Evolutionary conservation across 2,797 vertebrate genomes (phyloP).

Genomic region (Eulemur albifrons): DNA sequence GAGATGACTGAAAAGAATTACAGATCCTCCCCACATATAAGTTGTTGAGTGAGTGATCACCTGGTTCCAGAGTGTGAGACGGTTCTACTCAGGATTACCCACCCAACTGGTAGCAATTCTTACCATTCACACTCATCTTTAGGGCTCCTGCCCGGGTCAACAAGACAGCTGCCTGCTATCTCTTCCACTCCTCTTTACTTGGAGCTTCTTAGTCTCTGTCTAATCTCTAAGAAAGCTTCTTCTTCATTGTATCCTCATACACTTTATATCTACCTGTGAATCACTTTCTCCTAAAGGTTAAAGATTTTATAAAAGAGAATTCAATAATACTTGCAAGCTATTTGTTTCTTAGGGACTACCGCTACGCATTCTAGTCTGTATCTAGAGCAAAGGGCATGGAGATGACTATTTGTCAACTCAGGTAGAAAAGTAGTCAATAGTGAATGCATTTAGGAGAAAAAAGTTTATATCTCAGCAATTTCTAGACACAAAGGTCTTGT

Average conservation of each 20-base stretch:
- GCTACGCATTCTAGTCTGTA: not conserved
- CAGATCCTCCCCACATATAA: not conserved
- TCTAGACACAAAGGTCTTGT: not conserved
- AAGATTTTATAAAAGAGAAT: not conserved
- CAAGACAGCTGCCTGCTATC: not conserved
- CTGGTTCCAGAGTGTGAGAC: not conserved
- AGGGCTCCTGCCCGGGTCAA: not conserved
- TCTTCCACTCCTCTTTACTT: not conserved
- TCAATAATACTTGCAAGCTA: not conserved
- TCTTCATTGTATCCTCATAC: not conserved
- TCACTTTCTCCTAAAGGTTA: not conserved
- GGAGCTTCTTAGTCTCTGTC: not conserved
- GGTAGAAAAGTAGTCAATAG: not conserved
- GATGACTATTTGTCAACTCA: not conserved
- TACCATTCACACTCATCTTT: not conserved
- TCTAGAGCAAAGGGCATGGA: not conserved
- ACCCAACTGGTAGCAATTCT: not conserved
- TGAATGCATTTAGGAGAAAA: not conserved
- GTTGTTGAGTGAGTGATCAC: not conserved
- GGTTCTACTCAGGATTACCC: not conserved
- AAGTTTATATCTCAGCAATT: not conserved
- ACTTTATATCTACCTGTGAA: not conserved
- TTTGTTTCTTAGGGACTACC: not conserved
- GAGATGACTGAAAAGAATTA: not conserved
- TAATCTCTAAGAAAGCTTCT: not conserved